A percentile compares a stretch with the other conserved stretches of the same genome.
These are phyloP conservation scores for Anguilla megastoma DNA, from an alignment of 2,797 vertebrate species.

Conservation along the genomic window DNA sequence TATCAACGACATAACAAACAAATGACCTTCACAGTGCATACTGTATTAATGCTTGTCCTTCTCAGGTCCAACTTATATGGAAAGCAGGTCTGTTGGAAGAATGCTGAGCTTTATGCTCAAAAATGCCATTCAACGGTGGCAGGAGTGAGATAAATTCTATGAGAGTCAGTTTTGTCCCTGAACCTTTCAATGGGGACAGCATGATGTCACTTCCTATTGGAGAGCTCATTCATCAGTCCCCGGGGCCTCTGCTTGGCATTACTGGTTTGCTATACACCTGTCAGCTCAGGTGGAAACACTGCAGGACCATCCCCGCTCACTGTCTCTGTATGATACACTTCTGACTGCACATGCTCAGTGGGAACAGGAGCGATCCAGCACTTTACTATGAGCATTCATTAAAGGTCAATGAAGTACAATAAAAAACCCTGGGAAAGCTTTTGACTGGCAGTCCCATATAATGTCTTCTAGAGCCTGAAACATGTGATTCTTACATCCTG, in stretches of 20 bases:
- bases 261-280: conserved; percentile 56
- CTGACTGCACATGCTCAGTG: conserved; percentile 36
- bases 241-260: conserved; percentile 55
- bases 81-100: not conserved
- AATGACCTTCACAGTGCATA: not conserved
- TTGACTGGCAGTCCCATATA: not conserved
- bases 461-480: not conserved
- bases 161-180: conserved; percentile 3
- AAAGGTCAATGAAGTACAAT: not conserved
- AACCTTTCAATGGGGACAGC: conserved; percentile 45
- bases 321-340: conserved; percentile 2
- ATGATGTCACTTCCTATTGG: conserved; percentile 64
- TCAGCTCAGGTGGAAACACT: conserved; percentile 63
- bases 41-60: not conserved
- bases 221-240: conserved; percentile 68
- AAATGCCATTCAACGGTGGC: not conserved
- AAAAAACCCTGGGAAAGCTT: not conserved
- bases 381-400: not conserved
- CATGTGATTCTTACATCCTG: not conserved
- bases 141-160: not conserved
- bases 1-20: not conserved
- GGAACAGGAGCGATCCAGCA: conserved; percentile 25
- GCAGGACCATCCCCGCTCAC: conserved; percentile 46
- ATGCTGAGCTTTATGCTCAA: not conserved
- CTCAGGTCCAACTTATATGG: not conserved